A percentile compares a stretch with the other conserved stretches of the same genome.
Evolutionary conservation across 2,888 invertebrate genomes (phyloP).

Genomic region (Sericinus montela): DNA sequence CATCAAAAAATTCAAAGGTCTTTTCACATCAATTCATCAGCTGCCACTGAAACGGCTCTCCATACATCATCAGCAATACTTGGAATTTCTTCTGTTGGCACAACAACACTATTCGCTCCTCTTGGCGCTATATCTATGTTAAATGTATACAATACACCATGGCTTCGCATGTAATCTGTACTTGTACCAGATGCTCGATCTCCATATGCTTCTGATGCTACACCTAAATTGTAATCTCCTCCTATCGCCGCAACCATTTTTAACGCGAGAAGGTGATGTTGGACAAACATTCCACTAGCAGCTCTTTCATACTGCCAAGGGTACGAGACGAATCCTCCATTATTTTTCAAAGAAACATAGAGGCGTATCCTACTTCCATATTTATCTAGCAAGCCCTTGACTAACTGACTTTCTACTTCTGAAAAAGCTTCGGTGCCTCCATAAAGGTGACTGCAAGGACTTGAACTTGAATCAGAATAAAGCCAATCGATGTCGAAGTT

Average conservation of each 20-base stretch:
- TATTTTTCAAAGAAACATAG: constrained; percentile 88
- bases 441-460: constrained; percentile 82
- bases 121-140: constrained; percentile 49
- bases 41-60: constrained; percentile 48
- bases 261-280: constrained; percentile 47
- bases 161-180: constrained; percentile 47
- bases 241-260: constrained; percentile 45
- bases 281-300: constrained; percentile 55
- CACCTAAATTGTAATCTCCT: constrained; percentile 40
- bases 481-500: constrained; percentile 87
- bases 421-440: constrained; percentile 82
- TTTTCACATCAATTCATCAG: constrained; percentile 28
- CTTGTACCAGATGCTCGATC: constrained; percentile 61
- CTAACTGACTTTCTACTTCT: constrained; percentile 81
- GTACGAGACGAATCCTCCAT: constrained; percentile 82
- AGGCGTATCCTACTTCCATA: constrained; percentile 70
- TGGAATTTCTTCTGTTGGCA: constrained; percentile 47
- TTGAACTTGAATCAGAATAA: constrained; percentile 75
- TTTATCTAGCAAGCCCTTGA: constrained; percentile 76
- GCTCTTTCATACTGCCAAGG: constrained; percentile 83
- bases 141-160: constrained; percentile 44
- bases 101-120: constrained; percentile 40
- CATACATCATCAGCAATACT: constrained; percentile 49
- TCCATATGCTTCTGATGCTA: constrained; percentile 44
- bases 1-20: neutral